Conservation (phyloP, 2,113 vertebrate species). For the Passer montanus region DNA sequence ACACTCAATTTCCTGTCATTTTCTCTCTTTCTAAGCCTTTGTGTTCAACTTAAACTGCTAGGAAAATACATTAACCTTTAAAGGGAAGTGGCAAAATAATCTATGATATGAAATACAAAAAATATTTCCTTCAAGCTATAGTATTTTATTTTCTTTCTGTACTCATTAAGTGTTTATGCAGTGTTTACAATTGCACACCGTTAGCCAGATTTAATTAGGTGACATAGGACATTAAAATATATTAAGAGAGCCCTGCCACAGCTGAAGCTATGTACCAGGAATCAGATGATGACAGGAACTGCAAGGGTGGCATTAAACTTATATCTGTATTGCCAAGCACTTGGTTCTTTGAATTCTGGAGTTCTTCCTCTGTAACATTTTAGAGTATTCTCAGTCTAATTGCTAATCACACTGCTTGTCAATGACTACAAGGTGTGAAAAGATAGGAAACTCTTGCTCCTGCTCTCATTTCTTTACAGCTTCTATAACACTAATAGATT, state of each 20-base stretch:
- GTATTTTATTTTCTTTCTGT: not conserved
- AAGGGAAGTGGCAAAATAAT: not conserved
- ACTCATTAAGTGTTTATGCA: not conserved
- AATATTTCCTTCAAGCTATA: not conserved
- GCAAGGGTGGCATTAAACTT: not conserved
- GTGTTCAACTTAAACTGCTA: not conserved
- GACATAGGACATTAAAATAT: not conserved
- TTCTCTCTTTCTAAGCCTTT: constrained; percentile 18
- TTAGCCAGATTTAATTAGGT: not conserved
- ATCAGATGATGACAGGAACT: not conserved
- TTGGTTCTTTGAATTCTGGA: not conserved
- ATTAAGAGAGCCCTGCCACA: not conserved
- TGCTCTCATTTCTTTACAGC: not conserved
- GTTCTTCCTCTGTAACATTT: not conserved
- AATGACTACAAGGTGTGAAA: not conserved
- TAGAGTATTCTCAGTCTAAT: not conserved
- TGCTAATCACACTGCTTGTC: not conserved
- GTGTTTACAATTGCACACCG: not conserved
- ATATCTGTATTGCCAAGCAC: not conserved
- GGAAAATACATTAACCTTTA: constrained; percentile 58
- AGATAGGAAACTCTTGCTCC: not conserved
- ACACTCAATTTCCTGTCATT: constrained; percentile 16
- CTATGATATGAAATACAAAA: not conserved
- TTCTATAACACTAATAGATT: not conserved
- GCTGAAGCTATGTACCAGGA: not conserved